Base-by-base conservation (phyloP, 1,140 invertebrate genomes). In the Temnothorax longispinosus region DNA sequence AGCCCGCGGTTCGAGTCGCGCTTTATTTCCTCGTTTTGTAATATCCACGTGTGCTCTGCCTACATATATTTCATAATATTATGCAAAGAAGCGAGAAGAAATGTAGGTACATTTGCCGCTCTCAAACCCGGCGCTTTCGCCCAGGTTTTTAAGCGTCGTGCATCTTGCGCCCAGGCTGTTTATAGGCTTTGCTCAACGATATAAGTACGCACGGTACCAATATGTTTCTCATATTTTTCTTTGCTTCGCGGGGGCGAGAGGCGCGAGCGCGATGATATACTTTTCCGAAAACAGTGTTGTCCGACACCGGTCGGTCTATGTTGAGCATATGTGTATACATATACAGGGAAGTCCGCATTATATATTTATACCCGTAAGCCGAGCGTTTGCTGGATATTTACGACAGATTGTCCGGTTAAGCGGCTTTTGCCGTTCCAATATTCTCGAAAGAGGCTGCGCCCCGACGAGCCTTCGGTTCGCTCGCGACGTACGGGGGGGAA, bases 371-470 rank as follows among this genome's bases (percentile, higher is more conserved):
- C 56, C 2, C 27, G 50, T 87, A 87, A 84, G 69, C 81, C 50
- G 41, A 84, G 58, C 86, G 69, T 75, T 87, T 87, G 69, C 80
- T 44, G 69, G 50, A 84, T 84, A 87, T 87, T 87, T 87, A 87
- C 78, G 86, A 84, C 67, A 87, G 78, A 87, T 87, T 82, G 80
- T 87, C 80, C 69, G 38, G 78, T 84, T 87, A 85, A 87, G 80
- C 78, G 80, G 86, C 81, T 87, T 87, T 87, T 87, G 54, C 56
- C 84, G 78, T 62, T 80, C 82, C 72, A 65, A 78, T 85, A 85
- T 85, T 85, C 82, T 67, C 58, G 44, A 85, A 85, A 85, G 82
- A 75, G 80, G 67, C 69, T 50, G 64, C 47, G 6, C 38, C 27
- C 18, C 52, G 54, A 27, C 54, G 41, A 47, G 38, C 47, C 65